phyloP scores from a whole-genome alignment of 2,113 vertebrate genomes.

The Tychaedon coryphoeus region DNA sequence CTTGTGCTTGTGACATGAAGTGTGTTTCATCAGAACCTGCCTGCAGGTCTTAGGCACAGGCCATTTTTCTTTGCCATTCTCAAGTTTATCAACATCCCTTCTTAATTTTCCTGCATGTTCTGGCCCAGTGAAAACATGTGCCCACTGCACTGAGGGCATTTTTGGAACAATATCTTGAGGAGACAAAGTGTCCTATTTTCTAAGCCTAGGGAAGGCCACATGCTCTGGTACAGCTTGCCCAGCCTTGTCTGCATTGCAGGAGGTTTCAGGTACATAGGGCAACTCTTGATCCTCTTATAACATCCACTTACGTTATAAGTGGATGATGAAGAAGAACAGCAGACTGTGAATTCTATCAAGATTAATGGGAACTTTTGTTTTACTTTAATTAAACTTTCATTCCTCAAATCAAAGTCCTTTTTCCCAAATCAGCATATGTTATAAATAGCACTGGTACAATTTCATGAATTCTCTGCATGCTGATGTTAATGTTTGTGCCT shows the following conservation, averaged over 20 bases:
- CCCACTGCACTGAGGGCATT: neutral
- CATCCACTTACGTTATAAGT: neutral
- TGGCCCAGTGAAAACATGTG: neutral
- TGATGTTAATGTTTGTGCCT: neutral
- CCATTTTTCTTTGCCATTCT: neutral
- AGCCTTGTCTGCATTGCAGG: neutral
- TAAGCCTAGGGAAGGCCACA: fast-evolving
- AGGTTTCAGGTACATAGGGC: neutral
- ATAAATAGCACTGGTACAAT: neutral
- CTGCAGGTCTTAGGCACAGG: neutral
- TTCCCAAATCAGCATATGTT: neutral
- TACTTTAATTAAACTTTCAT: slow-evolving; percentile 25
- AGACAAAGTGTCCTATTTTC: neutral
- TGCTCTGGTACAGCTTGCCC: neutral
- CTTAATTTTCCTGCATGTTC: neutral
- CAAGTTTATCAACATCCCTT: neutral
- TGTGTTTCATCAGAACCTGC: neutral
- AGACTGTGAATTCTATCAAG: slow-evolving; percentile 3
- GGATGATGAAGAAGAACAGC: neutral
- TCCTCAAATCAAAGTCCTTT: neutral
- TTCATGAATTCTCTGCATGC: neutral
- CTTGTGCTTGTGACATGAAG: neutral
- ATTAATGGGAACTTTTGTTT: slow-evolving; percentile 33
- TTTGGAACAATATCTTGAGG: neutral
- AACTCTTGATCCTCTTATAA: neutral